Evolutionary conservation across 1,140 invertebrate genomes (phyloP).

Genomic region (Pentalonia nigronervosa): DNA sequence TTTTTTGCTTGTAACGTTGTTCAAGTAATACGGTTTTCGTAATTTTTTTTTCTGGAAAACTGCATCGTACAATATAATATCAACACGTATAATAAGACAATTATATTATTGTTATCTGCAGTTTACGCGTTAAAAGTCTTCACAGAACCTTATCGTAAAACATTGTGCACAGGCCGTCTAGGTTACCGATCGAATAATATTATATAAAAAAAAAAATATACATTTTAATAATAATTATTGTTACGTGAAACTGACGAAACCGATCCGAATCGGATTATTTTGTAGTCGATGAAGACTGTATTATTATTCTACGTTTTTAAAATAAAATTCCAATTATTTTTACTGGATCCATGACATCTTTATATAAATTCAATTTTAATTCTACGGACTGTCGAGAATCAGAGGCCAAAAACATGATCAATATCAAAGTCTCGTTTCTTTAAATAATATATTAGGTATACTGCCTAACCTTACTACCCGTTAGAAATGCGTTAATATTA

Average conservation of each 20-base stretch:
- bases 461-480: not conserved
- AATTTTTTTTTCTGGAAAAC: not conserved
- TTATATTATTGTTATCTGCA: no score
- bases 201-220: not conserved
- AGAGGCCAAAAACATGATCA: not conserved
- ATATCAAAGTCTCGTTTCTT: not conserved
- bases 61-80: not conserved
- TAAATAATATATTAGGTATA: not conserved
- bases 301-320: not conserved
- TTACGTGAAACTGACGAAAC: no score
- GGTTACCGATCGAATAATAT: not conserved
- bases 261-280: not conserved
- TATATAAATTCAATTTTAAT: not conserved
- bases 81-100: no score
- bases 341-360: not conserved
- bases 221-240: not conserved
- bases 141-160: not conserved
- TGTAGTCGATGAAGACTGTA: not conserved
- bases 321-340: not conserved
- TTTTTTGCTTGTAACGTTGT: not conserved
- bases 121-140: not conserved
- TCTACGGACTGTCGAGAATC: not conserved
- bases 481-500: not conserved
- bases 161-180: not conserved
- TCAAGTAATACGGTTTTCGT: not conserved